Evolutionary conservation across 2,797 vertebrate species (phyloP).

Genomic region (Notamacropus eugenii): DNA sequence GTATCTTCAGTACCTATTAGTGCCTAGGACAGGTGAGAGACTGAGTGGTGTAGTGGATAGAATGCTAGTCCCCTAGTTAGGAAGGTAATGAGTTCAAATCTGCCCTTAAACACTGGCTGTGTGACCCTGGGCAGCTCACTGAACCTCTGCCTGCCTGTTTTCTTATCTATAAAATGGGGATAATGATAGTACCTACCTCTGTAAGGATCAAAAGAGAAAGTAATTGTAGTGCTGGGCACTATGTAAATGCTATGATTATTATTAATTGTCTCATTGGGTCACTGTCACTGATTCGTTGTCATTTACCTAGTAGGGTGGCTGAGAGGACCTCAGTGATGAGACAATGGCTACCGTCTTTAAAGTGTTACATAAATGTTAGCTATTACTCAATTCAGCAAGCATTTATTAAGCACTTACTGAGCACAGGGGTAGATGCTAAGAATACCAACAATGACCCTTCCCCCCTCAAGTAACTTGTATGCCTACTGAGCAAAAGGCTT

Average conservation of each 20-base stretch:
- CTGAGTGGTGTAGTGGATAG: neutral
- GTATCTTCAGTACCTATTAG: neutral
- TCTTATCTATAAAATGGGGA: neutral
- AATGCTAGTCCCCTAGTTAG: neutral
- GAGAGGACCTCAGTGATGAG: neutral
- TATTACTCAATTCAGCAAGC: neutral
- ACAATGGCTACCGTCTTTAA: neutral
- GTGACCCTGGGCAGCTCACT: neutral
- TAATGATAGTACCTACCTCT: neutral
- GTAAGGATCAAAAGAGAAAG: neutral
- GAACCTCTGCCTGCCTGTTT: neutral
- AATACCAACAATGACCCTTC: neutral
- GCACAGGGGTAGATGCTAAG: neutral
- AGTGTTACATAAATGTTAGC: neutral
- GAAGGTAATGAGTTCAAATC: neutral
- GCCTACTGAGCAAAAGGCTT: no score
- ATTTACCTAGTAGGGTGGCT: neutral
- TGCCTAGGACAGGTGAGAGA: neutral
- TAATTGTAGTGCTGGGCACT: neutral
- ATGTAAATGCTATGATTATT: neutral
- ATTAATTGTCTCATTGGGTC: neutral
- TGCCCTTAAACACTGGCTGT: neutral
- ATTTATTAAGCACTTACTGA: neutral
- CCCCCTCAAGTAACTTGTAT: neutral
- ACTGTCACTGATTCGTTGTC: neutral